Conservation (phyloP, 2,113 vertebrate genomes). For the Brachypteracias leptosomus region DNA sequence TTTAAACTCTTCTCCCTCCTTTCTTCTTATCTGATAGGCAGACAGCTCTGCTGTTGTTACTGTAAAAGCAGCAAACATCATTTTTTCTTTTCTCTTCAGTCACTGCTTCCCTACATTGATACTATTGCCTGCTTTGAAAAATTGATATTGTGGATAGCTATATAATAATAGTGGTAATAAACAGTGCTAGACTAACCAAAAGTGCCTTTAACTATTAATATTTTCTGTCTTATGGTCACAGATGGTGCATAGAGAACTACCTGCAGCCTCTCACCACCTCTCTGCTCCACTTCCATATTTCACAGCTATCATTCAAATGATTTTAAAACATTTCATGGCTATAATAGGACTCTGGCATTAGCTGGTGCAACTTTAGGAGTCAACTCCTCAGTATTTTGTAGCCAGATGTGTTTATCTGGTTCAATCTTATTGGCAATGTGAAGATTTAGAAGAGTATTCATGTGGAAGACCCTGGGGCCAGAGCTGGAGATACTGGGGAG, state of each 20-base stretch:
- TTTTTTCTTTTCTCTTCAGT: neutral
- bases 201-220: neutral
- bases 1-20: neutral
- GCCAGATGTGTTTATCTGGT: too few species aligned
- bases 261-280: accelerated
- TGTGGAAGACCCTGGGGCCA: too few species aligned
- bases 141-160: neutral
- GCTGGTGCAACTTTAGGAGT: neutral
- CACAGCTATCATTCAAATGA: neutral
- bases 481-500: too few species aligned
- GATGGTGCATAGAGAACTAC: neutral
- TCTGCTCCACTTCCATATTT: neutral
- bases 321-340: neutral
- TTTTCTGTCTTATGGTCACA: neutral
- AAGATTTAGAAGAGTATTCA: too few species aligned
- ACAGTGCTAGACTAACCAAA: neutral
- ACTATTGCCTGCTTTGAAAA: neutral
- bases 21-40: neutral
- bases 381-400: too few species aligned
- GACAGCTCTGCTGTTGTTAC: neutral
- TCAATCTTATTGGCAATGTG: too few species aligned
- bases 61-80: neutral
- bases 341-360: neutral
- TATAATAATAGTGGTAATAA: neutral
- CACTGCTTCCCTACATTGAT: neutral